Evolutionary conservation across 2,113 vertebrate species (phyloP).

Genomic region (Rhynchomys soricoides): DNA sequence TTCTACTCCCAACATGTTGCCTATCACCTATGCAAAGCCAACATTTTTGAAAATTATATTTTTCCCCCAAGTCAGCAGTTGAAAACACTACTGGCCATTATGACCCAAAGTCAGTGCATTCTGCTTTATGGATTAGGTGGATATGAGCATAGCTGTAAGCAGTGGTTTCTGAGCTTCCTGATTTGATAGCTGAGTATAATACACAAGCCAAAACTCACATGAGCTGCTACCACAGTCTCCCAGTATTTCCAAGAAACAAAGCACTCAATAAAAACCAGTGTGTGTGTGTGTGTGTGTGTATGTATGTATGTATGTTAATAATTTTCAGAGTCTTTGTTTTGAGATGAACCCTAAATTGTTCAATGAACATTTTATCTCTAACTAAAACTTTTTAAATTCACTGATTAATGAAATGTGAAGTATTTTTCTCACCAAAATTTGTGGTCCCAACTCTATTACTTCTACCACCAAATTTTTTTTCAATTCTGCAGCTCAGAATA

Average conservation of each 20-base stretch:
- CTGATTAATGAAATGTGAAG: conserved; percentile 36
- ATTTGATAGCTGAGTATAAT: not conserved
- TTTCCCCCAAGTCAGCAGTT: not conserved
- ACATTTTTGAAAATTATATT: not conserved
- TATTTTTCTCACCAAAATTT: not conserved
- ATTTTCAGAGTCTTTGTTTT: not conserved
- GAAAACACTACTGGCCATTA: not conserved
- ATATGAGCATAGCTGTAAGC: not conserved
- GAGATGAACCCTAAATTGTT: not conserved
- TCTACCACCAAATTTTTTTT: not conserved
- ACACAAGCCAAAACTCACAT: not conserved
- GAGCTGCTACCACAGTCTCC: not conserved
- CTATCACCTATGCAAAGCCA: not conserved
- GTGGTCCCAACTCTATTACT: not conserved
- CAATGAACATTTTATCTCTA: not conserved
- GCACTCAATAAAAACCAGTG: not conserved
- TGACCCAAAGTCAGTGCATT: not conserved
- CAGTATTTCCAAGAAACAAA: not conserved
- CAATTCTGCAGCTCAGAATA: not conserved
- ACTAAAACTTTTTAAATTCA: not conserved
- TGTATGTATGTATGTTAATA: no score
- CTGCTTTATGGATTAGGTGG: not conserved
- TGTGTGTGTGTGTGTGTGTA: not conserved
- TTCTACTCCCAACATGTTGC: not conserved
- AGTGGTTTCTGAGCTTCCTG: not conserved